phyloP scores from a whole-genome alignment of 2,113 vertebrate species.

The Speoplatyrhinus poulsoni region DNA sequence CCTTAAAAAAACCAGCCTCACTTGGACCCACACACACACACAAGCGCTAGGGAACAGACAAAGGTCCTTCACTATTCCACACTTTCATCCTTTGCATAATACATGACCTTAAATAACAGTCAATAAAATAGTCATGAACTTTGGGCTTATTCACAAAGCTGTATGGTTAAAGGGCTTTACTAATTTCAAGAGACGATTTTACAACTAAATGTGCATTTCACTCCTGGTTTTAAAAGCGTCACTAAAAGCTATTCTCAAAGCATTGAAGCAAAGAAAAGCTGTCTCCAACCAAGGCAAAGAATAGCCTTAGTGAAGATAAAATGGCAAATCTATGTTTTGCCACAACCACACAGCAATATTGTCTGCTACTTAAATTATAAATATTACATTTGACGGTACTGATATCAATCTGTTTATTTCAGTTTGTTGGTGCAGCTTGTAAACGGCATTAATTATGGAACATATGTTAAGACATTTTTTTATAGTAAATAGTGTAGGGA shows the following conservation, averaged over 20 bases:
- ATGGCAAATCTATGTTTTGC: slow-evolving; percentile 15
- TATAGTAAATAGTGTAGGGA: slow-evolving; percentile 1
- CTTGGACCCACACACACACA: slow-evolving; percentile 8
- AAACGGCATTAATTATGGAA: not conserved
- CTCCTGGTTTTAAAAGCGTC: slow-evolving; percentile 51
- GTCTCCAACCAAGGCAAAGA: slow-evolving; percentile 13
- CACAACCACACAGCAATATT: slow-evolving; percentile 31
- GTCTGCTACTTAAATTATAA: slow-evolving; percentile 17
- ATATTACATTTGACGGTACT: not conserved
- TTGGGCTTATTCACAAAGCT: slow-evolving; percentile 40
- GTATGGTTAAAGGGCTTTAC: slow-evolving; percentile 44
- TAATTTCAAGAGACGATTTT: slow-evolving; percentile 56
- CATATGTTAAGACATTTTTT: too few relatives aligned
- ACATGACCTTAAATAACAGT: slow-evolving; percentile 64
- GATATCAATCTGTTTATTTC: slow-evolving; percentile 1
- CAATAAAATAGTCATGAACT: slow-evolving; percentile 61
- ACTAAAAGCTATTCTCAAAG: slow-evolving; percentile 35
- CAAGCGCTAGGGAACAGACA: slow-evolving; percentile 17
- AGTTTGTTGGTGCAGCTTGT: slow-evolving; percentile 5
- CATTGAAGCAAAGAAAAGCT: slow-evolving; percentile 22
- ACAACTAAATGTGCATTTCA: slow-evolving; percentile 45
- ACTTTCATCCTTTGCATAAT: slow-evolving; percentile 56
- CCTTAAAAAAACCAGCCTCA: not conserved
- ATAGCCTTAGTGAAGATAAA: slow-evolving; percentile 20
- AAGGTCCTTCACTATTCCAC: slow-evolving; percentile 37